Conservation (phyloP, 2,888 invertebrate species). For the Diadegma fenestrale region DNA sequence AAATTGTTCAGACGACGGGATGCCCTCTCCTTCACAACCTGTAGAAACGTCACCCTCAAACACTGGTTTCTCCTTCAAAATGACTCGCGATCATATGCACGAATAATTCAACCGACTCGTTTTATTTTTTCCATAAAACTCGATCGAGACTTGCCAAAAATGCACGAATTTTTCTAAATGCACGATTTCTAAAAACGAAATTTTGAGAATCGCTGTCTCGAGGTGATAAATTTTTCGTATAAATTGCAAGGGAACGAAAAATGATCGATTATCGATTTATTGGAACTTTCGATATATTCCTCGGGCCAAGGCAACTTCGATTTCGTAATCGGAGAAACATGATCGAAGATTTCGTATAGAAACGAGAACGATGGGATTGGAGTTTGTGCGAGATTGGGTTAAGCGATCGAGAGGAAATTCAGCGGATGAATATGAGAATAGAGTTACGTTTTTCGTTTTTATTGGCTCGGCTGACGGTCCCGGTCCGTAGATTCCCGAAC, state of each 20-base stretch:
- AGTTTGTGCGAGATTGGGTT: constrained; percentile 26
- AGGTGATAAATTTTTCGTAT: background rate
- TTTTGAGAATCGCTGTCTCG: background rate
- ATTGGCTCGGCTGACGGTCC: background rate
- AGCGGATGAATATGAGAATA: constrained; percentile 23
- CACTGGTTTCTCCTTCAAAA: constrained; percentile 2
- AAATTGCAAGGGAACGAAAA: background rate
- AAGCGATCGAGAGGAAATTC: constrained; percentile 35
- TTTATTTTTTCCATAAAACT: background rate
- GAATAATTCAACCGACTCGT: background rate
- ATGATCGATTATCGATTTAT: constrained; percentile 16
- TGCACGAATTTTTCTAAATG: background rate
- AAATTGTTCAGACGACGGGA: constrained; percentile 23
- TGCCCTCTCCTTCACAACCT: background rate
- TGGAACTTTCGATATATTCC: background rate
- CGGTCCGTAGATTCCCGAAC: constrained; percentile 8
- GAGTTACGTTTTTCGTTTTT: constrained; percentile 14
- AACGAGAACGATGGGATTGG: background rate
- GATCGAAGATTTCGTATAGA: background rate
- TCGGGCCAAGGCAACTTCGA: background rate
- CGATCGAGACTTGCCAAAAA: background rate
- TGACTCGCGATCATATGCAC: background rate
- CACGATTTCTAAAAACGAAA: background rate
- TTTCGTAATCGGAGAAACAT: background rate
- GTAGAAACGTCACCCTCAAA: background rate